These are phyloP conservation scores for Tringa solitaria DNA, from an alignment of 2,113 vertebrate genomes.

Conservation along the genomic window DNA sequence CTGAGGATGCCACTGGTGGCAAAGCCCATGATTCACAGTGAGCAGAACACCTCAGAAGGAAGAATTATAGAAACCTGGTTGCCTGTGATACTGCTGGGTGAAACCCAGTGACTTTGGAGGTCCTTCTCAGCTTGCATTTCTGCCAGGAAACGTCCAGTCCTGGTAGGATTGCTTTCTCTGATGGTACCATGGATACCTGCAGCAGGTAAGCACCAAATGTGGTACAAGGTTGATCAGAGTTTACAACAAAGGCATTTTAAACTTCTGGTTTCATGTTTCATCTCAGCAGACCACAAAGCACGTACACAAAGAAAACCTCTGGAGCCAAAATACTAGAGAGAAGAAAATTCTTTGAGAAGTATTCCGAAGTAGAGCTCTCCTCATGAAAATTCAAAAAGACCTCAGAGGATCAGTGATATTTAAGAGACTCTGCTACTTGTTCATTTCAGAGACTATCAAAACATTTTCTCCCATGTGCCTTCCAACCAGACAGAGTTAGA, in stretches of 20 bases:
- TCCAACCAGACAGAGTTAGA: not conserved
- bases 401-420: not conserved
- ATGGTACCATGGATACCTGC: not conserved
- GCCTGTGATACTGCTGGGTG: not conserved
- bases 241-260: not conserved
- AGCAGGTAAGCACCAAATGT: not conserved
- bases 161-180: not conserved
- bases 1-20: not conserved
- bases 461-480: not conserved
- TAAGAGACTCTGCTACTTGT: not conserved
- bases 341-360: not conserved
- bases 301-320: not conserved
- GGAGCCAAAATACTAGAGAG: not conserved
- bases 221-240: not conserved
- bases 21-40: not conserved
- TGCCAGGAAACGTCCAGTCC: not conserved
- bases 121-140: not conserved
- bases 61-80: not conserved
- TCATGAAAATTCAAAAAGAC: not conserved
- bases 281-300: not conserved
- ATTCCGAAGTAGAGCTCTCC: not conserved
- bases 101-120: not conserved
- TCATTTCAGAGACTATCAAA: not conserved
- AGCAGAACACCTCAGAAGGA: not conserved
- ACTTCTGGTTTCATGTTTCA: not conserved